Evolutionary conservation across 2,888 invertebrate genomes (phyloP), one percentile per base, ranked within the genome.

Genomic region (Drosophila setosimentum): DNA sequence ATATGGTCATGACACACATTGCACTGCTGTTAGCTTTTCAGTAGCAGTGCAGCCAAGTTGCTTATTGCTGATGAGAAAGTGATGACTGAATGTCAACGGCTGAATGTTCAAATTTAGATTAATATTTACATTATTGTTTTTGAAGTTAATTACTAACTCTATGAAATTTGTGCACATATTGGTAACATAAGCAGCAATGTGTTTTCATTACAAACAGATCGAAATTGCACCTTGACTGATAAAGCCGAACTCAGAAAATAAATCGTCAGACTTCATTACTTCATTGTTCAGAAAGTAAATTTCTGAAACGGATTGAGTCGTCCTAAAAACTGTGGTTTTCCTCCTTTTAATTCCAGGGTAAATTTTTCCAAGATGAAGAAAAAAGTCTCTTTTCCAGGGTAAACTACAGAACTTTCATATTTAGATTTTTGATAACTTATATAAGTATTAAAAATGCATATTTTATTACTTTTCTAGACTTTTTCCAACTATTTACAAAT

Each of bases 1-100:
- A 80, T 86, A 86, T 81, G 84, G 89, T 70, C 89, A 78, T 83
- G 82, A 59, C 84, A 81, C 73, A 88, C 67, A 70, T 83, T 64
- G 59, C 59, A 57, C 53, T 61, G 29, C 37, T 33, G 32, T 16
- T 27, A n/a, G 16, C 65, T 49, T 5, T 21, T 7, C 24, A 32
- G 3, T 48, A 27, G 32, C 27, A 33, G 13, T 32, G 27, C 32
- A 11, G 16, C 49, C 53, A n/a, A 51, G 78, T 77, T 66, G 72
- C 62, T 48, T 66, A 18, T 21, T 57, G 10, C 32, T 27, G 1
- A n/a, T 45, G 49, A 35, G 74, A 76, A 60, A 73, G 78, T 77
- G 75, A 54, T 29, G 59, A 30, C 29, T 42, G 10, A 37, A 16
- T 13, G 27, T 51, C 29, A n/a, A 42, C 11, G 7, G 21, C 21